Evolutionary conservation across 2,113 vertebrate genomes (phyloP).

Genomic region (Sturnus vulgaris): DNA sequence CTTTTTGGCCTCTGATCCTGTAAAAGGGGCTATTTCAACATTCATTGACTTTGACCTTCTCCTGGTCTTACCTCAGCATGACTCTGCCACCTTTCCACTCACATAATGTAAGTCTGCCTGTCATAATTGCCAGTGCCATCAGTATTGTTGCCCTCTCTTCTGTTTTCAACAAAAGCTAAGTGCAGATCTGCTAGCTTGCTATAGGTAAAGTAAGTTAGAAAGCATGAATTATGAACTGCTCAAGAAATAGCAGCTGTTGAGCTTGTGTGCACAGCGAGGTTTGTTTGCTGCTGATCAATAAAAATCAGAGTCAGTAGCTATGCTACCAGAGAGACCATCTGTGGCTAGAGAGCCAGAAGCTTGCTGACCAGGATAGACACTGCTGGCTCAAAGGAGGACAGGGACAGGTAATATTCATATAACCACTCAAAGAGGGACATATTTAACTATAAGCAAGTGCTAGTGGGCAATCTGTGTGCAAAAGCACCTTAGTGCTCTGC

Average conservation of each 20-base stretch:
- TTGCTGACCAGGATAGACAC: background rate
- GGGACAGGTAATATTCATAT: background rate
- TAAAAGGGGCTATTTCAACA: background rate
- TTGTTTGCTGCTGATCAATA: conserved; percentile 63
- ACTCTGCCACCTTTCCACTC: background rate
- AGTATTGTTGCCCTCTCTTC: background rate
- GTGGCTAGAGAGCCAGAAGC: conserved; percentile 35
- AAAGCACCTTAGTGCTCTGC: background rate
- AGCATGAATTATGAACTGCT: conserved; percentile 61
- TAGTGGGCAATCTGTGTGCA: background rate
- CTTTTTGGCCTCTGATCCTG: background rate
- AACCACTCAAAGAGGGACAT: background rate
- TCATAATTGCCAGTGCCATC: background rate
- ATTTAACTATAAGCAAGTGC: background rate
- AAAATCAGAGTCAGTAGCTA: conserved; percentile 61
- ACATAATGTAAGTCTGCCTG: background rate
- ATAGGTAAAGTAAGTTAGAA: conserved; percentile 41
- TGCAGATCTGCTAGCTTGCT: background rate
- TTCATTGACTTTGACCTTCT: background rate
- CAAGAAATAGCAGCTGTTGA: conserved; percentile 64
- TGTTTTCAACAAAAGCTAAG: background rate
- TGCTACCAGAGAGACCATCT: conserved; percentile 54
- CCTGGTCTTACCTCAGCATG: background rate
- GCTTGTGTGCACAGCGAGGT: conserved; percentile 57
- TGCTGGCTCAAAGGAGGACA: background rate